Base-by-base conservation (phyloP, 2,797 vertebrate genomes). In the Anabacerthia variegaticeps region DNA sequence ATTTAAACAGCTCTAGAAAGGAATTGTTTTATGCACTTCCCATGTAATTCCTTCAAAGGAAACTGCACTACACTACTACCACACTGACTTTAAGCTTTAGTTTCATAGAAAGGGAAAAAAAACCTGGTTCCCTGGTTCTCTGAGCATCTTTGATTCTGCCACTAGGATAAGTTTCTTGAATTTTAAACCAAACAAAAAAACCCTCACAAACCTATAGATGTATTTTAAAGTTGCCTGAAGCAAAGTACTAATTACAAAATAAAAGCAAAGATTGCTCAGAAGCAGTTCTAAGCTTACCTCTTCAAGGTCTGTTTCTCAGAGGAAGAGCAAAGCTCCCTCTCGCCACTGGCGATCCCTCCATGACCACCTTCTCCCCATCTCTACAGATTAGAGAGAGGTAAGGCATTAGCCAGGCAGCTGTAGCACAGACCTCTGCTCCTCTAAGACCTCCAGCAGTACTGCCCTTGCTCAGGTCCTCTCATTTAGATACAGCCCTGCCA, bases 391-490 rank as follows among this genome's bases (percentile, higher is more conserved):
- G 20, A 69, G 24, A 48, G 20, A 69, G 24, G 22, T 9, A 4
- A 34, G 7, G 7, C 3, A 43, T 24, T 46, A n/a, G 41, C 32
- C 34, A 49, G 5, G 3, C 6, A 55, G 6, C n/a, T 73, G 1
- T 6, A 59, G 5, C 15, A 0, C 41, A 84, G 34, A 2, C 3
- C 22, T 9, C 11, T 19, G 0, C 20, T 54, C 5, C 52, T 55
- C 7, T 0, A 58, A 13, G 1, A 22, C 36, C 18, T 26, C 10
- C 13, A 68, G 4, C 32, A 46, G 9, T 0, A 7, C 9, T 15
- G 0, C 12, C 30, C 7, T 26, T 5, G 10, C 4, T 3, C 10
- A 27, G 4, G 1, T 17, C 32, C 52, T n/a, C 22, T 15, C 5
- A 0, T 58, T 9, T 62, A 72, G 75, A 41, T 52, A 17, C 48